Evolutionary conservation across 2,113 vertebrate species (phyloP).

Genomic region (Boulengeromyrus knoepffleri): DNA sequence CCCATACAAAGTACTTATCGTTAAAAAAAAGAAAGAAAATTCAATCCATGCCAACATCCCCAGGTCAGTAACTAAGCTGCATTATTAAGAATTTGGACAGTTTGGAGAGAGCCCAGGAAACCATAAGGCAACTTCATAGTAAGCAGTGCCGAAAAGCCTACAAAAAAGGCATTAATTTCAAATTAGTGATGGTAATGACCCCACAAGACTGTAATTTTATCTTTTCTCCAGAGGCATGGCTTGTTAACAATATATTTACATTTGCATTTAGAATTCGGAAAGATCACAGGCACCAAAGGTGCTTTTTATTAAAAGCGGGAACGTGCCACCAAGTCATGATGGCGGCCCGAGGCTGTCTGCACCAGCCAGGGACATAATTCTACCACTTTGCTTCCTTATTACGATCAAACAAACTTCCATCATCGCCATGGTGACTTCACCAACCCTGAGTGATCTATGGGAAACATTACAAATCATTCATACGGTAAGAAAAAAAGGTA

Average conservation of each 20-base stretch:
- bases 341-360: not conserved
- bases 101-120: not conserved
- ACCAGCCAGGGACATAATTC: not conserved
- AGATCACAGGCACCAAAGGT: not conserved
- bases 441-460: not conserved
- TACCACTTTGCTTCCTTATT: not conserved
- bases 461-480: not conserved
- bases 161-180: not conserved
- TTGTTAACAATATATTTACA: conserved; percentile 7
- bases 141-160: not conserved
- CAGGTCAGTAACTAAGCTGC: not conserved
- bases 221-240: not conserved
- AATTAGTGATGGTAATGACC: not conserved
- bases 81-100: not conserved
- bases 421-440: not conserved
- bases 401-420: not conserved
- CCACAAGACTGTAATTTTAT: not conserved
- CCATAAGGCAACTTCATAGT: not conserved
- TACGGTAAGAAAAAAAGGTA: not conserved
- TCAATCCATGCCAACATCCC: not conserved
- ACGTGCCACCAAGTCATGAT: not conserved
- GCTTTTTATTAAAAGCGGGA: not conserved
- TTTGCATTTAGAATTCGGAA: not conserved
- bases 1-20: not conserved
- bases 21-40: not conserved